phyloP scores from a whole-genome alignment of 2,113 vertebrate species.

The Hepsetus odoe region DNA sequence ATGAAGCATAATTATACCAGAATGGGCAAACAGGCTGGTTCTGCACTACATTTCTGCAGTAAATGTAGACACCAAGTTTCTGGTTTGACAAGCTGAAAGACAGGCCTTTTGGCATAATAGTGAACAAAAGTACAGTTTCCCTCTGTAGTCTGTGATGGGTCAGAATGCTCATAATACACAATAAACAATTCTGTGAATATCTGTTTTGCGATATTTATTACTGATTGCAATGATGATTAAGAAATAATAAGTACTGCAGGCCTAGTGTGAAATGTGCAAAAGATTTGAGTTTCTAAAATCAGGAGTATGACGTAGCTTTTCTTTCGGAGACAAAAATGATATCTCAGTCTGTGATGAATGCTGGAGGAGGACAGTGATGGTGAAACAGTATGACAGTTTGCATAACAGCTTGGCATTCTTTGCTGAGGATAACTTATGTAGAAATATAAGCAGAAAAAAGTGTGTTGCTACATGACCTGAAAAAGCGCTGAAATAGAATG shows the following conservation, averaged over 20 bases:
- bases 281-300: neutral
- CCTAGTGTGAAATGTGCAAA: neutral
- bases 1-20: no score
- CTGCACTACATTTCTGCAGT: no score
- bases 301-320: neutral
- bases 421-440: neutral
- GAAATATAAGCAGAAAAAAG: neutral
- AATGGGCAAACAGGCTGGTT: no score
- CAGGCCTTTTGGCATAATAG: no score
- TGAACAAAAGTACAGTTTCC: no score
- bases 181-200: neutral
- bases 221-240: no score
- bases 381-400: neutral
- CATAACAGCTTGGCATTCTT: constrained; percentile 15
- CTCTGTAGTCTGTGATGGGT: no score
- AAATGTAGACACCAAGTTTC: no score
- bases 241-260: no score
- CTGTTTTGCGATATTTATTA: neutral
- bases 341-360: constrained; percentile 27
- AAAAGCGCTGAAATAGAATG: neutral
- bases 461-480: neutral
- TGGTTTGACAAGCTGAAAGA: no score
- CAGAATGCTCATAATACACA: neutral
- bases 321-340: constrained; percentile 17
- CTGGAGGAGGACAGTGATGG: neutral